Percentiles rank a stretch among this genome's conserved stretches.
These are phyloP conservation scores for Epistrophella euchroma DNA, from an alignment of 2,888 invertebrate species.

Conservation along the genomic window DNA sequence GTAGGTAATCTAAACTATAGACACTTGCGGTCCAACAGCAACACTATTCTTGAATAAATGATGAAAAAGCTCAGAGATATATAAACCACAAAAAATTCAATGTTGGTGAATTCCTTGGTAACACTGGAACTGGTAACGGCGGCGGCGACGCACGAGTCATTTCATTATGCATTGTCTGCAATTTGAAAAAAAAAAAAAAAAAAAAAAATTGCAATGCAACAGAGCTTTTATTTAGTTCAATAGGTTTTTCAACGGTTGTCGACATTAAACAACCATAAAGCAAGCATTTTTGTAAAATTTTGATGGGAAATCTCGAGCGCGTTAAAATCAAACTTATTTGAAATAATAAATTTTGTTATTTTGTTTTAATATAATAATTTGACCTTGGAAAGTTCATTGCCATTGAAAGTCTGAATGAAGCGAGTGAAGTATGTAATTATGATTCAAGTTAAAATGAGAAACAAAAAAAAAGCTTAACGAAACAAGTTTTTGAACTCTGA, in stretches of 20 bases:
- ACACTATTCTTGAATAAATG: not conserved
- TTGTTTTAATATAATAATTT: slow-evolving; percentile 28
- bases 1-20: too few relatives aligned
- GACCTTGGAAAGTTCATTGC: slow-evolving; percentile 30
- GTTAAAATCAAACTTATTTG: not conserved
- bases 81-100: not conserved
- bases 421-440: not conserved
- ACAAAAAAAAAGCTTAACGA: not conserved
- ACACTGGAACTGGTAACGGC: not conserved
- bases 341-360: not conserved
- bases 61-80: not conserved
- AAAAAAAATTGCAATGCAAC: not conserved
- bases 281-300: slow-evolving; percentile 1
- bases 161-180: slow-evolving; percentile 3
- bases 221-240: slow-evolving; percentile 7
- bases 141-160: not conserved
- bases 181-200: not conserved
- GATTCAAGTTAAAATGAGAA: not conserved
- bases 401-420: slow-evolving; percentile 10
- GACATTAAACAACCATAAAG: slow-evolving; percentile 5
- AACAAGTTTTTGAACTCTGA: not conserved
- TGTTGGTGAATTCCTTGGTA: not conserved
- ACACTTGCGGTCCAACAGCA: not conserved
- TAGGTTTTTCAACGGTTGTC: slow-evolving; percentile 2
- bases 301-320: not conserved